Conservation (phyloP, 2,797 vertebrate species). For the Acanthurus leucopareius region DNA sequence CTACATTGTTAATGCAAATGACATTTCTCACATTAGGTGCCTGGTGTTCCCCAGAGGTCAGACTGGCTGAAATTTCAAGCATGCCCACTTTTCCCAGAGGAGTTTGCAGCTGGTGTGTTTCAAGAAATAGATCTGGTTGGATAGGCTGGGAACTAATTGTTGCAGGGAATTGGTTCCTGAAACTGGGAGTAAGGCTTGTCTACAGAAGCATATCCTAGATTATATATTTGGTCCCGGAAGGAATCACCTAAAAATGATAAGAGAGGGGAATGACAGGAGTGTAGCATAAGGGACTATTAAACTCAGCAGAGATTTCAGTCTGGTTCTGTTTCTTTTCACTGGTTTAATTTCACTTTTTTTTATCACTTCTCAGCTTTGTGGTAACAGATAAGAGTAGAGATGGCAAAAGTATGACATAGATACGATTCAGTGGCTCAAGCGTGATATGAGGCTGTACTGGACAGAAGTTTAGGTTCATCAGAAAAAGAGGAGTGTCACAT, state of each 20-base stretch:
- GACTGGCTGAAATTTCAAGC: conserved; percentile 6
- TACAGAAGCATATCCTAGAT: conserved; percentile 2
- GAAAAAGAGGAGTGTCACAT: neutral
- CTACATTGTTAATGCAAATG: conserved; percentile 2
- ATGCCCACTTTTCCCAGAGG: conserved; percentile 3
- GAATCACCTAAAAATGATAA: conserved; percentile 37
- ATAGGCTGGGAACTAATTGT: conserved; percentile 26
- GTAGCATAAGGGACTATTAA: neutral
- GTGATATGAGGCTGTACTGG: neutral
- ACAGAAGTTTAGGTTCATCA: neutral
- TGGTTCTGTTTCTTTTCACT: conserved; percentile 18
- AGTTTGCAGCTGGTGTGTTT: neutral
- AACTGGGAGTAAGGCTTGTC: neutral
- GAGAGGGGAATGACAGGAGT: conserved; percentile 20
- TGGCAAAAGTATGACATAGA: neutral
- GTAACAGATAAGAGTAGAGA: neutral
- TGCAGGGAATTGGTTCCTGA: conserved; percentile 42
- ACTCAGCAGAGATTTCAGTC: conserved; percentile 9
- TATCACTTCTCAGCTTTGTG: neutral
- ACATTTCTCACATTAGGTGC: conserved; percentile 17
- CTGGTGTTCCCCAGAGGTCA: conserved; percentile 15
- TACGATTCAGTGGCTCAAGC: neutral
- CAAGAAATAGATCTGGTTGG: conserved; percentile 15
- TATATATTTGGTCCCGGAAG: conserved; percentile 31
- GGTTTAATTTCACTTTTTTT: neutral